These are phyloP conservation scores for Amphibalanus amphitrite DNA, from an alignment of 1,140 invertebrate genomes.

Conservation along the genomic window DNA sequence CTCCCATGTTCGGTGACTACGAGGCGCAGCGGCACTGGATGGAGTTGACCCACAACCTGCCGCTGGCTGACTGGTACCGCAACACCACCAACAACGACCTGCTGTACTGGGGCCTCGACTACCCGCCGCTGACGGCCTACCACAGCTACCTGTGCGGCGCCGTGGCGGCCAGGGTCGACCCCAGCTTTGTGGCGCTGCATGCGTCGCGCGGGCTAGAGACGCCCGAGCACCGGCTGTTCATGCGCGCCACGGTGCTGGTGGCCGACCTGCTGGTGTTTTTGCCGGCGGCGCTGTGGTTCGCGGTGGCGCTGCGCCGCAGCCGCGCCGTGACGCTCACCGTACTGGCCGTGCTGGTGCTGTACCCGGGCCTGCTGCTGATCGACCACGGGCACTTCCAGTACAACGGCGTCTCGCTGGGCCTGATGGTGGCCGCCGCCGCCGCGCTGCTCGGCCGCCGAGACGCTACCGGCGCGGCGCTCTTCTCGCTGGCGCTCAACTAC, in stretches of 20 bases:
- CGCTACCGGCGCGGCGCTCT: conserved; percentile 52
- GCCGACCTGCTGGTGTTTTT: conserved; percentile 64
- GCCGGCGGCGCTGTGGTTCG: conserved; percentile 36
- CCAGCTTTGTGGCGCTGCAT: conserved; percentile 51
- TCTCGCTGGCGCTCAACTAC: conserved; percentile 81
- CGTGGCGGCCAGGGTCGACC: conserved; percentile 44
- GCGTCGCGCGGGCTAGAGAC: conserved; percentile 74
- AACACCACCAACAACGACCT: conserved; percentile 57
- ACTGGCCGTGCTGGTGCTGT: conserved; percentile 41
- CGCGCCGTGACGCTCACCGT: conserved; percentile 7
- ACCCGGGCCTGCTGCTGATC: conserved; percentile 84
- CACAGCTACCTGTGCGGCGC: conserved; percentile 72
- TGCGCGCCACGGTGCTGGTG: conserved; percentile 69
- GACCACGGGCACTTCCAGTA: conserved; percentile 99
- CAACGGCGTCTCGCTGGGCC: conserved; percentile 83
- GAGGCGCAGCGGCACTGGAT: conserved; percentile 99
- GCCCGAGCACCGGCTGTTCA: conserved; percentile 73
- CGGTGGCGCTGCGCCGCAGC: conserved; percentile 9
- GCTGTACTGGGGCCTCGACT: conserved; percentile 96
- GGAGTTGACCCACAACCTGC: conserved; percentile 85
- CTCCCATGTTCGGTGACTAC: conserved; percentile 94
- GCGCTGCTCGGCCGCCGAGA: conserved; percentile 42
- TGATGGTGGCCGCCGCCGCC: conserved; percentile 55
- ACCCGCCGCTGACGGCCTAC: conserved; percentile 95
- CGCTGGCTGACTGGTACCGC: conserved; percentile 39